Base-by-base conservation (phyloP, 2,797 vertebrate species). In the Sebastolobus alascanus region DNA sequence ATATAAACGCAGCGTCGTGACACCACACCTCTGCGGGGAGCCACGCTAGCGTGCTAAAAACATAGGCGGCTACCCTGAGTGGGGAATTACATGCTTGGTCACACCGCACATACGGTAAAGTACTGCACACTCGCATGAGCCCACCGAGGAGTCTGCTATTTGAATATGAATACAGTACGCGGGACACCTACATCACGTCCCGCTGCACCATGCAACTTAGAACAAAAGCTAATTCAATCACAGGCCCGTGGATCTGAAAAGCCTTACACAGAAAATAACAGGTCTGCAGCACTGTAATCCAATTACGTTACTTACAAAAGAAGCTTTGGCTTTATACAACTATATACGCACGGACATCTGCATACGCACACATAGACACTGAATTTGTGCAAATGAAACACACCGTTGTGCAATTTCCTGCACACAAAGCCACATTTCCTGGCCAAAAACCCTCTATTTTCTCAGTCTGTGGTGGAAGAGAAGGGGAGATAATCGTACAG, bases 141-240 rank as follows among this genome's bases (percentile, higher is more conserved):
- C 56, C 78, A 74, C 75, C 56, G 33, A 77, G 68, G 64, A 64
- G 69, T 77, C 75, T 40, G 68, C 75, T 35, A 46, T 84, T 80
- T 87, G 73, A 87, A 86, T 84, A 87, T 85, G 75, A 78, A 77
- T 69, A 37, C 67, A 20, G 33, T 58, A 35, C 25, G 20, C 4
- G 37, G 65, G 43, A 75, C 80, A 77, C 69, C 69, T 46, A 54
- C 68, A n/a, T 60, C 2, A 29, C 50, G 22, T 80, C 66, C 59
- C 29, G 61, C 75, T 83, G 68, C 71, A 56, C 25, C n/a, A 18
- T 72, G 80, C 37, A 60, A 69, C 80, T 83, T 25, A 55, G 38
- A 88, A 91, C 84, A 88, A 90, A 85, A 88, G 70, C 18, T 83
- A 90, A 91, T 92, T 91, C 73, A 86, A 80, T 93, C 80, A 74